phyloP scores from a whole-genome alignment of 1,140 invertebrate species.

The Drosophila pachea region DNA sequence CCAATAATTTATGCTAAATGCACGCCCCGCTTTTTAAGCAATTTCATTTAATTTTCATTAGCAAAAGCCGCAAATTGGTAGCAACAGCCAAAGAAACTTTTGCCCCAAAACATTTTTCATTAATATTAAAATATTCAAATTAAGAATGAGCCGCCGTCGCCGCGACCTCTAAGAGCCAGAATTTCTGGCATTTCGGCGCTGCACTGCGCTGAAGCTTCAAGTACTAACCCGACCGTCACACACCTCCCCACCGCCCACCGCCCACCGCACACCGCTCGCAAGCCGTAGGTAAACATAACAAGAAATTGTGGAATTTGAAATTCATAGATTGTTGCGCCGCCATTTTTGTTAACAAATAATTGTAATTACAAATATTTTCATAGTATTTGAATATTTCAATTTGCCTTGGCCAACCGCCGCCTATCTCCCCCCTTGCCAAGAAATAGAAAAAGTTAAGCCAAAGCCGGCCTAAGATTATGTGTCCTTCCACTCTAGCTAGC shows the following conservation, averaged over 20 bases:
- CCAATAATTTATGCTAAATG: constrained; percentile 64
- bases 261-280: not conserved
- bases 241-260: not conserved
- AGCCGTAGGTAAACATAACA: not conserved
- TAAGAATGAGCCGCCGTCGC: constrained; percentile 24
- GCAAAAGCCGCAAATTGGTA: constrained; percentile 68
- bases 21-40: constrained; percentile 59
- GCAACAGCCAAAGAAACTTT: constrained; percentile 49
- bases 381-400: constrained; percentile 52
- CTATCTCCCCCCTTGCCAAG: no score
- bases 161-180: no score
- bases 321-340: constrained; percentile 54
- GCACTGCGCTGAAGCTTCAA: not conserved
- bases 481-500: no score
- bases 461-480: constrained; percentile 24
- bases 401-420: no score
- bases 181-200: not conserved
- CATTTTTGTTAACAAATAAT: no score
- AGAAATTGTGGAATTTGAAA: constrained; percentile 51
- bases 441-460: not conserved
- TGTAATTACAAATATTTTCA: constrained; percentile 64
- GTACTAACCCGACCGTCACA: not conserved
- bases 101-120: constrained; percentile 57
- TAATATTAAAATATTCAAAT: constrained; percentile 77
- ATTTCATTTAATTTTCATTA: constrained; percentile 76